Percentiles rank a stretch among this genome's conserved stretches.
phyloP scores from a whole-genome alignment of 2,797 vertebrate genomes.

The Hapalemur alaotrensis region DNA sequence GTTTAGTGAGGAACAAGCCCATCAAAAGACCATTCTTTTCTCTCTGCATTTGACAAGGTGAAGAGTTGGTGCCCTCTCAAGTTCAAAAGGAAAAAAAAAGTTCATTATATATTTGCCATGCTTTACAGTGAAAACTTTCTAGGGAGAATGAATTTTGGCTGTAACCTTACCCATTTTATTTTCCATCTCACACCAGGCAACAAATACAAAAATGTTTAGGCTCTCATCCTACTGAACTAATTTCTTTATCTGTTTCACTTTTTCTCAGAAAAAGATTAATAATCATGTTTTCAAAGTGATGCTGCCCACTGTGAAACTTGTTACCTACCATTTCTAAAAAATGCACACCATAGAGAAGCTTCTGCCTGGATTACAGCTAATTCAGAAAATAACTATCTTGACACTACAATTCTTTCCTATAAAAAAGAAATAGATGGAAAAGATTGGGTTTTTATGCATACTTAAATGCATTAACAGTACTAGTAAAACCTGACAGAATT shows the following conservation, averaged over 20 bases:
- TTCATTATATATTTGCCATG: not conserved
- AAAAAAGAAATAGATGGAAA: slow-evolving; percentile 54
- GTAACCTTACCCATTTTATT: slow-evolving; percentile 46
- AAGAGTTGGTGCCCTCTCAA: not conserved
- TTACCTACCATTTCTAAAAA: slow-evolving; percentile 52
- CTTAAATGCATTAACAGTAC: slow-evolving; percentile 55
- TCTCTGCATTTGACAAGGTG: not conserved
- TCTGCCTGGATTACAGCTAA: slow-evolving; percentile 56
- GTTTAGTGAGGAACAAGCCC: not conserved
- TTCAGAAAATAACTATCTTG: slow-evolving; percentile 49
- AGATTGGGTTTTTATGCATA: slow-evolving; percentile 22
- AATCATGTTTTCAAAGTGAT: slow-evolving; percentile 53
- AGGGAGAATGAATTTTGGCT: slow-evolving; percentile 27
- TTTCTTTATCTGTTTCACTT: slow-evolving; percentile 63
- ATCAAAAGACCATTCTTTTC: not conserved
- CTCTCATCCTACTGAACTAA: slow-evolving; percentile 31
- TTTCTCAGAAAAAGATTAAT: slow-evolving; percentile 61
- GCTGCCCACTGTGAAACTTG: slow-evolving; percentile 46
- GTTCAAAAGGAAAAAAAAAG: slow-evolving; percentile 5
- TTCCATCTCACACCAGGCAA: slow-evolving; percentile 46
- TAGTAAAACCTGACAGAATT: slow-evolving; percentile 54
- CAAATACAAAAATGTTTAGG: slow-evolving; percentile 20
- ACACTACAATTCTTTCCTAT: slow-evolving; percentile 1
- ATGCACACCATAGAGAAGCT: not conserved
- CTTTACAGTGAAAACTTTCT: slow-evolving; percentile 8